Percentiles rank a stretch among this genome's conserved stretches.
phyloP scores from a whole-genome alignment of 2,888 invertebrate genomes.

The Clunio marinus region DNA sequence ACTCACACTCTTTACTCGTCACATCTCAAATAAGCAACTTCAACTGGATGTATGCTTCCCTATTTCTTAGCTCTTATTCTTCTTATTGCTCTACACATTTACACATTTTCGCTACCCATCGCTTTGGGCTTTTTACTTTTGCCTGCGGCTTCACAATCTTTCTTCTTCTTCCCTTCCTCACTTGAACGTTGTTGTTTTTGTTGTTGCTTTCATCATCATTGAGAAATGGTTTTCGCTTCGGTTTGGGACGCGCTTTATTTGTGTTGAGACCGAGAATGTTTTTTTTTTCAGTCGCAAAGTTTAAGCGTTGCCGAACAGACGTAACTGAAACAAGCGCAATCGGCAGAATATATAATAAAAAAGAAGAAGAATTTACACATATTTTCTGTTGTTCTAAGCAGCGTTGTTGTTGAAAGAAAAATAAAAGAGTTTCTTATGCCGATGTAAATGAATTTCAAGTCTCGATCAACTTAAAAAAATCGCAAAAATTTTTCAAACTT shows the following conservation, averaged over 20 bases:
- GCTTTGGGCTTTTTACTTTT: conserved; percentile 34
- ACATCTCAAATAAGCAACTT: too few relatives aligned
- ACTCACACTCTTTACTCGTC: background rate
- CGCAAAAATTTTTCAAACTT: background rate
- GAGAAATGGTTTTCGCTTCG: conserved; percentile 22
- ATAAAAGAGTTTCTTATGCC: too few relatives aligned
- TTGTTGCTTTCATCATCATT: conserved; percentile 24
- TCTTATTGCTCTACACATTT: background rate
- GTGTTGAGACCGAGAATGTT: conserved; percentile 17
- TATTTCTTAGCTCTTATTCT: conserved; percentile 19
- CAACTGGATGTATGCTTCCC: conserved; percentile 10
- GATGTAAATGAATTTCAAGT: too few relatives aligned
- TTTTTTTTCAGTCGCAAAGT: conserved; percentile 26
- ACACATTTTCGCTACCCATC: conserved; percentile 20
- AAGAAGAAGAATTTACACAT: too few relatives aligned
- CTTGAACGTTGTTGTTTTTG: conserved; percentile 6
- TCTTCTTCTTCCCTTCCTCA: conserved; percentile 31
- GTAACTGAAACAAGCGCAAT: background rate
- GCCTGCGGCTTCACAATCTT: conserved; percentile 34
- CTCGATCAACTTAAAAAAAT: too few relatives aligned
- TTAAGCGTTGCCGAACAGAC: background rate
- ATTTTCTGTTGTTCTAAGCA: too few relatives aligned
- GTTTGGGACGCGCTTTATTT: conserved; percentile 5
- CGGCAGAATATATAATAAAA: too few relatives aligned
- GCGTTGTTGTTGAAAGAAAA: too few relatives aligned